Base-by-base conservation (phyloP, 2,888 invertebrate species). In the Maniola hyperantus region DNA sequence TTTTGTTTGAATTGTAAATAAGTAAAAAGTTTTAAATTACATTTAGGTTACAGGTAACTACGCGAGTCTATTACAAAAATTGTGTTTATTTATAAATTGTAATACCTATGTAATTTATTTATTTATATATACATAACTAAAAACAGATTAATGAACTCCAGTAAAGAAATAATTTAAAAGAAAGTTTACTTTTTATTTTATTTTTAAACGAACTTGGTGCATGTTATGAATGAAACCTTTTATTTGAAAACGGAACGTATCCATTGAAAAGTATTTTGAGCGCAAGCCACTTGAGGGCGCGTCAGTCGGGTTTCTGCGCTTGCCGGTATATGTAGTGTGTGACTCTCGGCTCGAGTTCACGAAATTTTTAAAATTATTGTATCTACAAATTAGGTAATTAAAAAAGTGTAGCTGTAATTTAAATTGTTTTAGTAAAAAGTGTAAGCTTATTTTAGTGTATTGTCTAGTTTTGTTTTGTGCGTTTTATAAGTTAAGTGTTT, bases 291-390 rank as follows among this genome's bases (percentile, higher is more conserved):
- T 70, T 81, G 87, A 83, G 80, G 83, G 81, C 78, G 76, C 77
- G 68, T 74, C 71, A 92, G 92, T 92, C 91, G 91, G 91, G 91
- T 92, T 92, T 91, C 86, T 88, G 86, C 88, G 87, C 84, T 90
- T 81, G 86, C 79, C 80, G 84, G 86, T 81, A 79, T 76, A 68
- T 81, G 85, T 82, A 85, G 88, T 85, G 76, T 77, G 82, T 82
- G 74, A 76, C 74, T 79, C 79, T 85, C 83, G 84, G 81, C 85
- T 88, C 84, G 78, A 78, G 79, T 81, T 79, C 77, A 88, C 89
- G 89, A 89, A 84, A 79, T 79, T 82, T 83, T 76, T 83, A 82
- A 80, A 78, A 82, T 80, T 77, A 74, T 68, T 67, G 51, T 71
- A 69, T 71, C 70, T 72, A 64, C 64, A n/a, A n/a, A n/a, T n/a